Evolutionary conservation across 2,888 invertebrate genomes (phyloP).

Genomic region (Agrotis ipsilon): DNA sequence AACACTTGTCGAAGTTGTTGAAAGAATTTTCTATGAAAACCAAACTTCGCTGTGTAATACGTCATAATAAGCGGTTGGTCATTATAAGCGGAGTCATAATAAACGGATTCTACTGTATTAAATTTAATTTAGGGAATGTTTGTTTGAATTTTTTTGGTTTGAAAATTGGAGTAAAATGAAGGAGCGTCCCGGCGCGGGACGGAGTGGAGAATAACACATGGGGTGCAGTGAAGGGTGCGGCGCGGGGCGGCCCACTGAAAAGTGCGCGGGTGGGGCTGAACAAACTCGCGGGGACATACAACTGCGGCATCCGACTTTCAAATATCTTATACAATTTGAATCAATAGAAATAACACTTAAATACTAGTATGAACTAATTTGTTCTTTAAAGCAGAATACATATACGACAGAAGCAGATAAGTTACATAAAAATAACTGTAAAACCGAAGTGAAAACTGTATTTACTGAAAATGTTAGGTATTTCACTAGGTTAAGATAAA

Average conservation of each 20-base stretch:
- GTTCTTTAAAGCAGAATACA: too few relatives aligned
- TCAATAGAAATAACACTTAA: slow-evolving; percentile 40
- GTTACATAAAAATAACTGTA: slow-evolving; percentile 11
- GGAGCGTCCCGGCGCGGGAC: slow-evolving; percentile 90
- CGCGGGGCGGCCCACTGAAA: slow-evolving; percentile 89
- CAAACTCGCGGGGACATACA: slow-evolving; percentile 90
- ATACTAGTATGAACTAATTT: background rate
- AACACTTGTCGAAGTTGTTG: too few relatives aligned
- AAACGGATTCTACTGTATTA: too few relatives aligned
- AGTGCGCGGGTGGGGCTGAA: slow-evolving; percentile 91
- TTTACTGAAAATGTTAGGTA: background rate
- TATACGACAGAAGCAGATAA: background rate
- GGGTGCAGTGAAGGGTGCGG: slow-evolving; percentile 88
- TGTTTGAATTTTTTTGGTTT: slow-evolving; percentile 90
- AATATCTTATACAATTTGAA: slow-evolving; percentile 60
- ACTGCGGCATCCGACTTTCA: slow-evolving; percentile 70
- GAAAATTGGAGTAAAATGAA: slow-evolving; percentile 91
- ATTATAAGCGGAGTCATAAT: too few relatives aligned
- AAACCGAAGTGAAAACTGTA: slow-evolving; percentile 3
- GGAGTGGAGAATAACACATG: slow-evolving; percentile 86
- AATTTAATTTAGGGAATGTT: slow-evolving; percentile 86
- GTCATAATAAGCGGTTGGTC: too few relatives aligned
- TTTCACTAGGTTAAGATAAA: slow-evolving; percentile 19
- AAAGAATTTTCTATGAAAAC: too few relatives aligned
- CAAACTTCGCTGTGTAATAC: too few relatives aligned